Evolutionary conservation across 2,888 invertebrate species (phyloP).

Genomic region (Cotesia congregata): DNA sequence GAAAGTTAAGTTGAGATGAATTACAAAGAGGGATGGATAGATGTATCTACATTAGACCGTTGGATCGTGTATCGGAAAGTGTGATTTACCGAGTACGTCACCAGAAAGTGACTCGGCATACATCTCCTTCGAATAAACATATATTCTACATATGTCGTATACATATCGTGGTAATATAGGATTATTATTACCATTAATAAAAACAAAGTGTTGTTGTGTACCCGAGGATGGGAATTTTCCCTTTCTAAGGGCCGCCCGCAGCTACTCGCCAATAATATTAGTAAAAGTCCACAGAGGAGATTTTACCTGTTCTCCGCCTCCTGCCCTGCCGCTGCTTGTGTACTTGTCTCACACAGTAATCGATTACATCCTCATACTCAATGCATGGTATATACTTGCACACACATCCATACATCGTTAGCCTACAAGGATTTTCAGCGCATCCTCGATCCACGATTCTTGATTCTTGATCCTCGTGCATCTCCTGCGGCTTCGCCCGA

Average conservation of each 20-base stretch:
- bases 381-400: neutral
- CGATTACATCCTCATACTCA: neutral
- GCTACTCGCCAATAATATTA: constrained; percentile 8
- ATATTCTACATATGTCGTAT: constrained; percentile 1
- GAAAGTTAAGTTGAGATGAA: neutral
- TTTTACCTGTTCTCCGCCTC: neutral
- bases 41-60: neutral
- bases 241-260: neutral
- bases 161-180: neutral
- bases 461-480: constrained; percentile 11
- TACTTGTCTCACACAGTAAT: neutral
- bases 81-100: constrained; percentile 29
- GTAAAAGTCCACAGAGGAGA: neutral
- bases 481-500: neutral
- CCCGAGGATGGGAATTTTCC: constrained; percentile 5
- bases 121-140: neutral
- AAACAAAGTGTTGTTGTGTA: constrained; percentile 4
- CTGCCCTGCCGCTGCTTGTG: neutral
- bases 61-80: constrained; percentile 17
- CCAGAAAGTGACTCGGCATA: neutral
- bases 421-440: constrained; percentile 24
- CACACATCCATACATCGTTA: neutral
- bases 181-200: constrained; percentile 6
- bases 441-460: constrained; percentile 12
- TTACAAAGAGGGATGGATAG: neutral